These are phyloP conservation scores for Pristionchus mayeri DNA, from an alignment of 2,888 invertebrate genomes.

Conservation along the genomic window DNA sequence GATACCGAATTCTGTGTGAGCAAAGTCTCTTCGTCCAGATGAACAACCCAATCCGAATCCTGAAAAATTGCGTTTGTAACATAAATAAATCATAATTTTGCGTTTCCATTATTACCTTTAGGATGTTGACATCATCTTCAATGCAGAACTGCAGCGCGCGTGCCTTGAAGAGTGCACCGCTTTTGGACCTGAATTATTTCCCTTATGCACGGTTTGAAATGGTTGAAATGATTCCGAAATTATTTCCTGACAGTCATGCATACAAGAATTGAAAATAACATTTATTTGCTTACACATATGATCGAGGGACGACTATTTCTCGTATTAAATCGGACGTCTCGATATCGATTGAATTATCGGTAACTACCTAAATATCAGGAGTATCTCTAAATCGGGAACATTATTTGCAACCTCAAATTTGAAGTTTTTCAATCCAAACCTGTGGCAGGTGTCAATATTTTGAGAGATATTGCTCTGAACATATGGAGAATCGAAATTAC, in stretches of 20 bases:
- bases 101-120: constrained; percentile 51
- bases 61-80: background rate
- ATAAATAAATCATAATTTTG: background rate
- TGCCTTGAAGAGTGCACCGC: constrained; percentile 93
- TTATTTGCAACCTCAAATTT: background rate
- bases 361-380: background rate
- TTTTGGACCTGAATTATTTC: constrained; percentile 83
- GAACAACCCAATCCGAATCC: constrained; percentile 91
- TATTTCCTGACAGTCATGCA: background rate
- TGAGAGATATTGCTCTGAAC: background rate
- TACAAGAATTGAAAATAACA: background rate
- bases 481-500: background rate
- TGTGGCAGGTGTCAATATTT: background rate
- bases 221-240: too few relatives aligned
- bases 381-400: background rate
- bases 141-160: constrained; percentile 94
- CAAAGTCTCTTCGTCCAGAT: constrained; percentile 95
- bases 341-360: constrained; percentile 79
- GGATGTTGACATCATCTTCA: constrained; percentile 88
- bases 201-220: background rate
- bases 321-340: constrained; percentile 84
- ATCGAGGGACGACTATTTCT: constrained; percentile 86
- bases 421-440: background rate
- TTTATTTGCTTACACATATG: constrained; percentile 63
- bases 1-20: constrained; percentile 90